These are phyloP conservation scores for Pygocentrus nattereri DNA, from an alignment of 2,797 vertebrate species.

Conservation along the genomic window DNA sequence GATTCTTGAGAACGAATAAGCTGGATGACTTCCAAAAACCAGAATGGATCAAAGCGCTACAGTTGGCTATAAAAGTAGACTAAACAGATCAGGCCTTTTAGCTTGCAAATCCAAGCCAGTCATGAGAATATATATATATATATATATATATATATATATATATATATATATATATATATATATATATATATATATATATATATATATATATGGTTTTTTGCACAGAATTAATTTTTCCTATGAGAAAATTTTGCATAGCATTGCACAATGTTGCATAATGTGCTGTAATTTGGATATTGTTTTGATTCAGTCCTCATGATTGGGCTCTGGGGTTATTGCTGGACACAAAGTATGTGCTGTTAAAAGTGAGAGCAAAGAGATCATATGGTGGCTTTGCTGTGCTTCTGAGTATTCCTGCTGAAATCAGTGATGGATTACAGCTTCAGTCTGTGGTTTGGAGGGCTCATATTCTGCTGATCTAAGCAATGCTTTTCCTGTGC, in stretches of 20 bases:
- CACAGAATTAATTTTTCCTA: not conserved
- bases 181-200: no score
- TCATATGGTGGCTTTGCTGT: slow-evolving; percentile 15
- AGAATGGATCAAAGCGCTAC: slow-evolving; percentile 12
- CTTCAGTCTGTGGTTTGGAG: slow-evolving; percentile 48
- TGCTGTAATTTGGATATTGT: not conserved
- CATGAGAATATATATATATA: not conserved
- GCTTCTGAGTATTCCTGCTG: slow-evolving; percentile 16
- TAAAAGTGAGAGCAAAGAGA: not conserved
- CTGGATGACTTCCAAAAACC: slow-evolving; percentile 33
- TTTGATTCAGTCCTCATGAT: not conserved
- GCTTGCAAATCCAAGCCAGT: not conserved
- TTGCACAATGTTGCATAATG: not conserved
- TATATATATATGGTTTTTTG: not conserved
- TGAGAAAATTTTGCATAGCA: not conserved
- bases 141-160: no score
- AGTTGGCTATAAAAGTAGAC: not conserved
- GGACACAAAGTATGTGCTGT: not conserved
- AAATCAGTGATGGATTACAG: slow-evolving; percentile 33
- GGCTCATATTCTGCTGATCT: slow-evolving; percentile 31
- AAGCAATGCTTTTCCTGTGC: slow-evolving; percentile 41
- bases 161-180: no score
- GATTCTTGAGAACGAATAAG: slow-evolving; percentile 44
- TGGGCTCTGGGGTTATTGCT: not conserved
- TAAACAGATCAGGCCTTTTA: not conserved